phyloP scores from a whole-genome alignment of 2,888 invertebrate species.

The Morpho achilles region DNA sequence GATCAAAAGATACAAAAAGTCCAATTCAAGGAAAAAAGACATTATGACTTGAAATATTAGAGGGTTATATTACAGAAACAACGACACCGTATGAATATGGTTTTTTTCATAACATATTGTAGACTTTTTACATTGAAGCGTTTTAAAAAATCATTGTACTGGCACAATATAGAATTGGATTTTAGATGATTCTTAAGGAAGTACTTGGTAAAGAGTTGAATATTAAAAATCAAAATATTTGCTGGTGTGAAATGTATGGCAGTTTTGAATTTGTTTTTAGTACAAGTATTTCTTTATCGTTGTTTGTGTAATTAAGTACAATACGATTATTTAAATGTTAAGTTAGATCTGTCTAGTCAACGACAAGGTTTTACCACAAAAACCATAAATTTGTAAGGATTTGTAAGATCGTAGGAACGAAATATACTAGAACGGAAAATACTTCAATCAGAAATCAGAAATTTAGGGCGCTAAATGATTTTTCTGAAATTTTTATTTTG shows the following conservation, averaged over 20 bases:
- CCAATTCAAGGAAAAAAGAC: slow-evolving; percentile 6
- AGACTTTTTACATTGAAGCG: slow-evolving; percentile 10
- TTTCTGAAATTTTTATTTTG: background rate
- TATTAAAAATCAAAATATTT: background rate
- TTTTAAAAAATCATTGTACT: slow-evolving; percentile 7
- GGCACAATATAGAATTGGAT: slow-evolving; percentile 12
- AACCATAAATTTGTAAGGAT: too few species aligned
- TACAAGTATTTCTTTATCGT: background rate
- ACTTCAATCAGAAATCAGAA: too few species aligned
- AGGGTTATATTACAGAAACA: slow-evolving; percentile 6
- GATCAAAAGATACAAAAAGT: slow-evolving; percentile 6
- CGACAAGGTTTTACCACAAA: background rate
- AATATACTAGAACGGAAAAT: too few species aligned
- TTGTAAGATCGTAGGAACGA: too few species aligned
- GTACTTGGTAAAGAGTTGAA: slow-evolving; percentile 1
- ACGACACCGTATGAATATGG: slow-evolving; percentile 14
- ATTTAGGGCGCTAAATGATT: background rate
- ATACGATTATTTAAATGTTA: background rate
- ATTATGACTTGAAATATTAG: background rate
- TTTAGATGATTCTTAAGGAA: slow-evolving; percentile 9
- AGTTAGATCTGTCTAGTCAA: background rate
- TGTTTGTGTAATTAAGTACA: slow-evolving; percentile 3
- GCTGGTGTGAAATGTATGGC: background rate
- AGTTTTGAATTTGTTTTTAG: background rate
- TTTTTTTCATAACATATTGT: slow-evolving; percentile 8